Evolutionary conservation across 2,888 invertebrate genomes (phyloP).

Genomic region (Seladonia tumulorum): DNA sequence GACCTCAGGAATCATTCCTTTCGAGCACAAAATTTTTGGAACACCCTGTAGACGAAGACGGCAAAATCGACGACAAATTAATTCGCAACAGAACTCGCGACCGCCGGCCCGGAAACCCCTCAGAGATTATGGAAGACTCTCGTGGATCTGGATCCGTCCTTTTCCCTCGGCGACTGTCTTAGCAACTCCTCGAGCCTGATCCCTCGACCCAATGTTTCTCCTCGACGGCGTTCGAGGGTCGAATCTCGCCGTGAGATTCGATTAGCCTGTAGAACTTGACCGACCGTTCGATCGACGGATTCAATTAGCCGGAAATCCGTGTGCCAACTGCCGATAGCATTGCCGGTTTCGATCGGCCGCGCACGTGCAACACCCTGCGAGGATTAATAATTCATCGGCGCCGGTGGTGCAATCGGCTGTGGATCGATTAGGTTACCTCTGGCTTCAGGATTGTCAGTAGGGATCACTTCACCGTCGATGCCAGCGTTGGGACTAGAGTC

Average conservation of each 20-base stretch:
- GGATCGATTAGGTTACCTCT: not conserved
- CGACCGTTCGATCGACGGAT: not conserved
- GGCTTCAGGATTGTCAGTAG: not conserved
- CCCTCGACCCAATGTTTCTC: not conserved
- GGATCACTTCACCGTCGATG: not conserved
- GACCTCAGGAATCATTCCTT: too few relatives aligned
- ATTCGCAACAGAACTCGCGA: too few relatives aligned
- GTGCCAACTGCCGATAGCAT: not conserved
- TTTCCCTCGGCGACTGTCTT: not conserved
- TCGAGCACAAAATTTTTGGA: too few relatives aligned
- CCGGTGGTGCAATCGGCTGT: too few relatives aligned
- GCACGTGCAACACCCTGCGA: not conserved
- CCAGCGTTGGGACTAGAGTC: too few relatives aligned
- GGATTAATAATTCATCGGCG: constrained; percentile 41
- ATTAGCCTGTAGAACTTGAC: not conserved
- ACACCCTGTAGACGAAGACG: too few relatives aligned
- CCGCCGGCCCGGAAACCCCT: not conserved
- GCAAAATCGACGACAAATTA: not conserved
- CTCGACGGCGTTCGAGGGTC: not conserved
- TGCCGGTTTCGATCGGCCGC: not conserved
- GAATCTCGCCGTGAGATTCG: too few relatives aligned
- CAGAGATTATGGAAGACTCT: constrained; percentile 6
- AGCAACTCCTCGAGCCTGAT: not conserved
- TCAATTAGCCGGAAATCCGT: not conserved
- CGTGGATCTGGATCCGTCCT: too few relatives aligned